phyloP scores from a whole-genome alignment of 1,140 invertebrate species.

The Meloidogyne chitwoodi region DNA sequence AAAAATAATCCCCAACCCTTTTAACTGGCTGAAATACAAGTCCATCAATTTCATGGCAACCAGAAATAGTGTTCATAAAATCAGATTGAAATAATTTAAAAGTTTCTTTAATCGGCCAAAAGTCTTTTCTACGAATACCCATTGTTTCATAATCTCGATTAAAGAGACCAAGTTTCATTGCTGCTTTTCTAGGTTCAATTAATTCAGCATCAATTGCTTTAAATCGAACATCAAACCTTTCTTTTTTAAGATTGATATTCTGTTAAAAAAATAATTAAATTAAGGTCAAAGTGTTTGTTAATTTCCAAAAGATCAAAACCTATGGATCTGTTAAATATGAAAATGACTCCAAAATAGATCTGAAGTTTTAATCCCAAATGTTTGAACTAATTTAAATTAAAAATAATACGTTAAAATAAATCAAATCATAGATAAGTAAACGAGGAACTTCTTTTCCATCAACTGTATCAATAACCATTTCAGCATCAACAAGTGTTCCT shows the following conservation, averaged over 20 bases:
- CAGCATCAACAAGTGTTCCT: slow-evolving; percentile 83
- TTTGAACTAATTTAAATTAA: slow-evolving; percentile 5
- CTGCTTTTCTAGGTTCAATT: slow-evolving; percentile 70
- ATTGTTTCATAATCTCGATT: slow-evolving; percentile 68
- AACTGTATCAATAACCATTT: slow-evolving; percentile 88
- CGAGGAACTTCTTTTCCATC: slow-evolving; percentile 69
- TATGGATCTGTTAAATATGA: no score
- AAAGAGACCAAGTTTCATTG: slow-evolving; percentile 73
- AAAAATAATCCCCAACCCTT: slow-evolving; percentile 64
- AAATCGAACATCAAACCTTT: slow-evolving; percentile 74
- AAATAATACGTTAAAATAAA: slow-evolving; percentile 70
- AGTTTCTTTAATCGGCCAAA: slow-evolving; percentile 69
- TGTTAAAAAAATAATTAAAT: slow-evolving; percentile 38
- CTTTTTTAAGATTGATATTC: slow-evolving; percentile 73
- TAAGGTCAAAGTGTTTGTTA: not conserved
- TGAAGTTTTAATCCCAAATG: no score
- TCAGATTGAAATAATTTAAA: slow-evolving; percentile 76
- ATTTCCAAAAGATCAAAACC: no score
- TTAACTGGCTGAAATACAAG: slow-evolving; percentile 90
- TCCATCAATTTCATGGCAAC: slow-evolving; percentile 87
- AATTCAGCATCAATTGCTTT: slow-evolving; percentile 72
- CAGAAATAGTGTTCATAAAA: slow-evolving; percentile 74
- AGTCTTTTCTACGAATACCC: slow-evolving; percentile 63
- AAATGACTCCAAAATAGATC: no score
- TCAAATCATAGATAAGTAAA: slow-evolving; percentile 91